phyloP scores from a whole-genome alignment of 2,797 vertebrate genomes.

The Sebastes vulpes region DNA sequence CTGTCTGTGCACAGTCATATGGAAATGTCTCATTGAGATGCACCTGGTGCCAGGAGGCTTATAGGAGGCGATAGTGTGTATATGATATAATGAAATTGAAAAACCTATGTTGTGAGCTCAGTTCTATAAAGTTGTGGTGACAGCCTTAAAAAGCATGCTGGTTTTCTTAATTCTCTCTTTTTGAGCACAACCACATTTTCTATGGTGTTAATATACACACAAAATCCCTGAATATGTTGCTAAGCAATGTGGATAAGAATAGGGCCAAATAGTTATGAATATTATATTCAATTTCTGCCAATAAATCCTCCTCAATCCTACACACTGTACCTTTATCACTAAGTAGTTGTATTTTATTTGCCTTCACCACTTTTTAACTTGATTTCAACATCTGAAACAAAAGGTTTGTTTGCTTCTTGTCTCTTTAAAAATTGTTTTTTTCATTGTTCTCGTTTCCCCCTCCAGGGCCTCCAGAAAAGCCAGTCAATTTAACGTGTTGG shows the following conservation, averaged over 20 bases:
- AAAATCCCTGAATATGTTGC: not conserved
- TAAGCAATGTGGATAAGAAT: not conserved
- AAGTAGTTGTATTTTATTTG: not conserved
- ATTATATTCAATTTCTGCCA: too few relatives aligned
- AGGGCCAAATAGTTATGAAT: too few relatives aligned
- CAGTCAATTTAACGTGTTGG: constrained; percentile 94
- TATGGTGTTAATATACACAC: not conserved
- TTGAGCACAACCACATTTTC: not conserved
- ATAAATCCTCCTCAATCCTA: too few relatives aligned
- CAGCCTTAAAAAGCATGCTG: not conserved
- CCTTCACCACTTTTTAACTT: not conserved
- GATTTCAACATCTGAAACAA: not conserved
- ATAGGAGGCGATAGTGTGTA: not conserved
- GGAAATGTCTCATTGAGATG: not conserved
- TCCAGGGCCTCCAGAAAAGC: constrained; percentile 93
- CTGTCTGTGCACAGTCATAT: not conserved
- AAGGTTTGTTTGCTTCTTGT: not conserved
- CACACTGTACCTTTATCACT: not conserved
- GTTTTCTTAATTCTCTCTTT: not conserved
- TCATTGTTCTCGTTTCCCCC: not conserved
- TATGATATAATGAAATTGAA: not conserved
- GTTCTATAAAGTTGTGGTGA: not conserved
- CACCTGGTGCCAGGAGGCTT: not conserved
- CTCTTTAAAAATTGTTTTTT: not conserved
- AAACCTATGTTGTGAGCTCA: not conserved